Evolutionary conservation across 2,797 vertebrate species (phyloP).

Genomic region (Myotis daubentonii): DNA sequence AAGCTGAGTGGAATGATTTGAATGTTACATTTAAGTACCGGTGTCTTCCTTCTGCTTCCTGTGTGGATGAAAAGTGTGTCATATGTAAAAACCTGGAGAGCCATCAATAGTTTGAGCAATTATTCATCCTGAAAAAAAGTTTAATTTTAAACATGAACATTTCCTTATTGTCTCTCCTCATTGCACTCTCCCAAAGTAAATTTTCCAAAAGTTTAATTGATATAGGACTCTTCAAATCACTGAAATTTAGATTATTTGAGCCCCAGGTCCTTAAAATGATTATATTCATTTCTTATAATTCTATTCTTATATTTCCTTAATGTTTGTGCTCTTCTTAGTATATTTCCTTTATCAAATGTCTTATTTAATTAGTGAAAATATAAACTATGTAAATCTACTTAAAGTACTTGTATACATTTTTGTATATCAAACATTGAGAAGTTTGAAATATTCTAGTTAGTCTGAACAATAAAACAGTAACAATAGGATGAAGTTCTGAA

Average conservation of each 20-base stretch:
- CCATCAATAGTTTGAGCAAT: neutral
- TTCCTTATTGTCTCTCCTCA: neutral
- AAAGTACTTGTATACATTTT: neutral
- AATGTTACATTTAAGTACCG: neutral
- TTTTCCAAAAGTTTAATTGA: neutral
- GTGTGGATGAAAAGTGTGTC: neutral
- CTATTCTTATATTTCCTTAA: neutral
- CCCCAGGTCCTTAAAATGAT: neutral
- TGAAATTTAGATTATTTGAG: slow-evolving; percentile 20
- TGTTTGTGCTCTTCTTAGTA: neutral
- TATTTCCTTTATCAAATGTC: neutral
- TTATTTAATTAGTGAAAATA: neutral
- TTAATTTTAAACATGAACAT: slow-evolving; percentile 11
- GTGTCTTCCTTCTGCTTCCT: neutral
- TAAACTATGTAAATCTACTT: neutral
- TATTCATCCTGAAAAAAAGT: neutral
- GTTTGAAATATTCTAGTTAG: neutral
- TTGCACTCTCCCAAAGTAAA: neutral
- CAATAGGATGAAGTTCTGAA: neutral
- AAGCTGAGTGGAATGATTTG: neutral
- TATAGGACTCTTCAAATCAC: neutral
- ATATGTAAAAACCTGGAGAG: neutral
- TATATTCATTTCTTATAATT: neutral
- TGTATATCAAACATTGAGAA: neutral
- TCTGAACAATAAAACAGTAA: neutral